phyloP scores from a whole-genome alignment of 1,140 invertebrate genomes.

The Drosophila ogumai region DNA sequence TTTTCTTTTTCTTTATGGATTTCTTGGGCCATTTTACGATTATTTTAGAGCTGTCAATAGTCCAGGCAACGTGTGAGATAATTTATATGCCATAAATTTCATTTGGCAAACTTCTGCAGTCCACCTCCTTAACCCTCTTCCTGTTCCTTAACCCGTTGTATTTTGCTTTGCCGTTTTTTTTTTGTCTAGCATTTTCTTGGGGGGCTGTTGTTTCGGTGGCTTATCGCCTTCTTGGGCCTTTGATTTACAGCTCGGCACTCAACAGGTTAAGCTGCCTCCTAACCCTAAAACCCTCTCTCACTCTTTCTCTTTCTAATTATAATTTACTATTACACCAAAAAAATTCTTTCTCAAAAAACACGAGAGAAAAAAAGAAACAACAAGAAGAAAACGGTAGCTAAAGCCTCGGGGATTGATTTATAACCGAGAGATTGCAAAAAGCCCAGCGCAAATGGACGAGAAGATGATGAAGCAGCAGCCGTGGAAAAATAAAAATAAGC shows the following conservation, averaged over 20 bases:
- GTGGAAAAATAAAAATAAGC: conserved; percentile 19
- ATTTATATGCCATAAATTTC: conserved; percentile 84
- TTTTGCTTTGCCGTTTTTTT: conserved; percentile 39
- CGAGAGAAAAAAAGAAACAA: neutral
- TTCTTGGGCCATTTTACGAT: conserved; percentile 80
- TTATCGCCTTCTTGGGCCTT: conserved; percentile 76
- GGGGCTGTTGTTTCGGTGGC: conserved; percentile 66
- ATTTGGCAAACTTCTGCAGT: conserved; percentile 64
- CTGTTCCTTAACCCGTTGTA: conserved; percentile 1
- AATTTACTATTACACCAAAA: conserved; percentile 60
- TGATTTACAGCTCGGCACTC: conserved; percentile 73
- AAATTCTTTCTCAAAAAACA: conserved; percentile 9
- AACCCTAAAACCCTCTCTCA: conserved; percentile 16
- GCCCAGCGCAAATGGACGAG: conserved; percentile 36
- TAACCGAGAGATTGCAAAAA: conserved; percentile 71
- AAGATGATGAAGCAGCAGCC: conserved; percentile 40
- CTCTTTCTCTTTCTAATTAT: conserved; percentile 50
- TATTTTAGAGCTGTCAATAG: conserved; percentile 84
- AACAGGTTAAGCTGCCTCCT: conserved; percentile 53
- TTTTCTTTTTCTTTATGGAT: conserved; percentile 67
- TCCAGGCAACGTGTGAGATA: conserved; percentile 79
- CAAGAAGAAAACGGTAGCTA: conserved; percentile 67
- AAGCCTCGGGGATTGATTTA: conserved; percentile 72
- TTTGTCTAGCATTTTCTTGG: conserved; percentile 49
- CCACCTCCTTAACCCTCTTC: conserved; percentile 7